Base-by-base conservation (phyloP, 2,113 vertebrate genomes). In the Myotis davidii region DNA sequence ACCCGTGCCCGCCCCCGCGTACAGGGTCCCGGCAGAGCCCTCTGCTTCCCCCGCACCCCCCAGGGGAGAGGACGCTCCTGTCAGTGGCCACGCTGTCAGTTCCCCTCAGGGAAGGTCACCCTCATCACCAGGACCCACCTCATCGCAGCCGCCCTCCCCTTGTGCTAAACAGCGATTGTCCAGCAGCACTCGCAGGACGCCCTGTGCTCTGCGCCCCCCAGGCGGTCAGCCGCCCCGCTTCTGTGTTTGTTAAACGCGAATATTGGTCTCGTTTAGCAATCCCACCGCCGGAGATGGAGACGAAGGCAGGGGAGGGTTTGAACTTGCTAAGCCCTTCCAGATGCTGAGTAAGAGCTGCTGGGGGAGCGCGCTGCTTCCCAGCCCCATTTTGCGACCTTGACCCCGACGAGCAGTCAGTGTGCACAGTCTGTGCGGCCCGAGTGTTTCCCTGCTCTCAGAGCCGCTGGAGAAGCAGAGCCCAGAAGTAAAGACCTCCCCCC, bases 111-210 rank as follows among this genome's bases (percentile, higher is more conserved):
- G 73, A 94, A 92, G 42, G 86, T 79, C 95, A 61, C 21, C 37
- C 65, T 67, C 61, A 92, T 88, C 74, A 56, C 37, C 88, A 78
- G 88, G 61, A 52, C 77, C 70, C 42, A 13, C 42, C 37, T 90
- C 52, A 65, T 42, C 88, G 70, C 73, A 50, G 3, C 27, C 34
- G 78, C 39, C 39, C 59, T 52, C 39, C 11, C 20, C 91, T 69
- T 32, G 37, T 85, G 70, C 72, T 54, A 84, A 90, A 29, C 6
- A 93, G 87, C 18, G 86, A 67, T 74, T 37, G 10, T 37, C 93
- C 84, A 79, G 16, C 59, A 72, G n/a, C 17, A 10, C 34, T 1
- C 2, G 9, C 42, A 10, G 48, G 13, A 27, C 50, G 25, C 1
- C 25, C 70, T 69, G 48, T 9, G 0, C 32, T 0, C 27, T 6